Conservation (phyloP, 1,140 invertebrate genomes). For the Tribolium madens region DNA sequence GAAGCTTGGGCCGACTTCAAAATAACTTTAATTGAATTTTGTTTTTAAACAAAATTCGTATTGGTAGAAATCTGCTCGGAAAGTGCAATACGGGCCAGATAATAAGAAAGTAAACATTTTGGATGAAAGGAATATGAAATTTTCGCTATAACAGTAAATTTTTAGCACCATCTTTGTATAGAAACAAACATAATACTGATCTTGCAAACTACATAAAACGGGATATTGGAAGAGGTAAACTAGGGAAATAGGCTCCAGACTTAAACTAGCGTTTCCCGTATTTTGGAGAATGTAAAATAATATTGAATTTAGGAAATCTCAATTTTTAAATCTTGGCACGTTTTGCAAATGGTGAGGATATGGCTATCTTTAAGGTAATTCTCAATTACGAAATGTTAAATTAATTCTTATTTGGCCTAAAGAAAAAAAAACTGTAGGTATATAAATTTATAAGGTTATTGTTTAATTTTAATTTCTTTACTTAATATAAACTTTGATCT, state of each 20-base stretch:
- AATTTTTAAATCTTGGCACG: too few species aligned
- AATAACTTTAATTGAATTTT: neutral
- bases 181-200: neutral
- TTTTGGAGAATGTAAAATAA: neutral
- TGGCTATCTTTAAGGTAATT: too few species aligned
- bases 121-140: neutral
- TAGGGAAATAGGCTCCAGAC: neutral
- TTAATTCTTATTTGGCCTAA: too few species aligned
- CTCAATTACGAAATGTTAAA: too few species aligned
- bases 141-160: neutral
- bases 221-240: conserved; percentile 6
- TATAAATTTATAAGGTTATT: too few species aligned
- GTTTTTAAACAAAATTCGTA: neutral
- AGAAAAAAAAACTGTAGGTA: too few species aligned
- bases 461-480: too few species aligned
- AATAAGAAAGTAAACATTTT: conserved; percentile 10
- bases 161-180: conserved; percentile 11
- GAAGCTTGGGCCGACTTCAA: neutral
- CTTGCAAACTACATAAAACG: neutral
- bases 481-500: too few species aligned
- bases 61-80: neutral
- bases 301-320: neutral
- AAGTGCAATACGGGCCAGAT: neutral
- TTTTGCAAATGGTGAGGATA: too few species aligned
- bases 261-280: neutral